A percentile compares a stretch with the other conserved stretches of the same genome.
phyloP scores from a whole-genome alignment of 2,888 invertebrate species.

The Drosophila rellima region DNA sequence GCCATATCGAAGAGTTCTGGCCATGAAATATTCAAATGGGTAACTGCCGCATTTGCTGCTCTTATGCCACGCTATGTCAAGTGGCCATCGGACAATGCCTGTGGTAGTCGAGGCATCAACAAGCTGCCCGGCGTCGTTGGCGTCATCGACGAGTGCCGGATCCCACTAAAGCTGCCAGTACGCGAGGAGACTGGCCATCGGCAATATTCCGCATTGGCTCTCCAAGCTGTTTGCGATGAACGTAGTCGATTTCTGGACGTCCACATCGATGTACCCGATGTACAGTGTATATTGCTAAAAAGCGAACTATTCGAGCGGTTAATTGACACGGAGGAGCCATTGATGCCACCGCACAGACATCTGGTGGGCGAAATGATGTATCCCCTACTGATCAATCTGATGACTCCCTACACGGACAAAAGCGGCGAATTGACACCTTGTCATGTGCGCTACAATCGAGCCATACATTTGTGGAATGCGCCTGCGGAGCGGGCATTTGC shows the following conservation, averaged over 20 bases:
- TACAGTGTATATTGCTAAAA: constrained; percentile 47
- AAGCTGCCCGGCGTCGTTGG: constrained; percentile 50
- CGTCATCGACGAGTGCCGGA: constrained; percentile 50
- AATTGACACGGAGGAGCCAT: constrained; percentile 37
- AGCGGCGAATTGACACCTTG: constrained; percentile 36
- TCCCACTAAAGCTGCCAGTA: constrained; percentile 38
- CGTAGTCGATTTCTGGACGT: constrained; percentile 51
- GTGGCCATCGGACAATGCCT: constrained; percentile 38
- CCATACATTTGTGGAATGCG: constrained; percentile 48
- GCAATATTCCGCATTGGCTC: constrained; percentile 22
- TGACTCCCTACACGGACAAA: constrained; percentile 50
- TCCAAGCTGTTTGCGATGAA: constrained; percentile 53
- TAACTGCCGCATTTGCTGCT: constrained; percentile 38
- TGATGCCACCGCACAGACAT: constrained; percentile 49
- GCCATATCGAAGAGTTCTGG: constrained; percentile 60
- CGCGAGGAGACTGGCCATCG: constrained; percentile 21
- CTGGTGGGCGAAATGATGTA: constrained; percentile 53
- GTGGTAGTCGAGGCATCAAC: background rate
- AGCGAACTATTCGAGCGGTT: constrained; percentile 55
- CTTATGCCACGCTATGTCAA: constrained; percentile 45
- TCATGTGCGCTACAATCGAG: constrained; percentile 46
- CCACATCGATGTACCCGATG: constrained; percentile 48
- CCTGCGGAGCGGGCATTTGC: constrained; percentile 42
- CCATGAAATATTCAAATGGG: constrained; percentile 57
- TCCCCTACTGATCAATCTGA: constrained; percentile 52